Evolutionary conservation across 1,140 invertebrate genomes (phyloP), one percentile per base, ranked within the genome.

Genomic region (Limonius californicus): DNA sequence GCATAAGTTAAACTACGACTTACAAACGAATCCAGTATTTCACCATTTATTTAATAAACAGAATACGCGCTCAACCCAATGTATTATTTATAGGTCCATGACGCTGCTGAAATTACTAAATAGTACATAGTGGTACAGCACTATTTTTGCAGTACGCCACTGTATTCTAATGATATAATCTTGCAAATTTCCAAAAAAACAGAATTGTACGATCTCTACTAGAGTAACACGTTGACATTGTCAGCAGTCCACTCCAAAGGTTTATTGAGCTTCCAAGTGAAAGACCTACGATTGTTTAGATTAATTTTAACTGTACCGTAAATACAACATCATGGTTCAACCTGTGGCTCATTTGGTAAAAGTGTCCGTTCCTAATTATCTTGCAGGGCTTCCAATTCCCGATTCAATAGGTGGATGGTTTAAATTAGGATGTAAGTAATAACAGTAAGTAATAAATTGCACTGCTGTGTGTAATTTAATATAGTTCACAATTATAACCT

Each of bases 401-500:
- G 83, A 91, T 71, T 82, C 85, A 2, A 76, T 91, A 65, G 83
- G 86, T 50, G 90, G 90, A 69, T 91, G 89, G 89, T 91, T 92
- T 72, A 84, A 83, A 67, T 80, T 91, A 59, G 85, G 89, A 77
- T 79, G 90, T 91, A 82, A 80, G 79, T 59, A 59, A 39, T 39
- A 6, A 32, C 27, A 11, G 6, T 7, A 45, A 45, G 3, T 4
- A 45, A 45, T 45, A 45, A 4, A 18, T 45, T 45, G n/a, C n/a
- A n/a, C 16, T 45, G 12, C 12, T 7, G n/a, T 15, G n/a, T 15
- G 12, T 45, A 45, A n/a, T n/a, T 45, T 45, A 45, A 12, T 45
- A 12, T 45, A 18, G 42, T 2, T 11, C 8, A n/a, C n/a, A 50
- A 14, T 55, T 64, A n/a, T 39, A 39, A 12, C 8, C 11, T 39